Evolutionary conservation across 2,888 invertebrate genomes (phyloP), one percentile per base, ranked within the genome.

Genomic region (Aromia moschata): DNA sequence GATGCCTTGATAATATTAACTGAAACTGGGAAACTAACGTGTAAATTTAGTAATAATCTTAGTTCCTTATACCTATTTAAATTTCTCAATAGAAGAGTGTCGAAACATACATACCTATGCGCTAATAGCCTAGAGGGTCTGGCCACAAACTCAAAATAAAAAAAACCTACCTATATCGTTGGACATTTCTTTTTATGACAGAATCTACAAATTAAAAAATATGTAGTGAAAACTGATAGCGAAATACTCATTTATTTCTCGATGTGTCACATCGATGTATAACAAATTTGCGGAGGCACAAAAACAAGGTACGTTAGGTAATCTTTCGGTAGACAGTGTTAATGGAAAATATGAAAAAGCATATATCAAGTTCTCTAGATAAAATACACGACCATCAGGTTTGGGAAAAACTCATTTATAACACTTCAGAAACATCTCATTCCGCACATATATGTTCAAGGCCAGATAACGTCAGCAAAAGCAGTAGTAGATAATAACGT

Each of bases 351-450:
- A 31, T 30, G 51, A 40, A 31, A 40, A 46, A 46, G 40, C 20
- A 51, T 51, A 38, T 51, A 51, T 51, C 51, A 51, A 38, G 37
- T 51, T 51, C 40, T 38, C 12, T 1, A 51, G 51, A 51, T 51
- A 51, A 51, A 38, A 51, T 25, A 40, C 20, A 41, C 30, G 38
- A 41, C 51, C 16, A 47, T 47, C 47, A 47, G 47, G 36, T 37
- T 47, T 36, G 47, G 51, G 40, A 30, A 51, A 51, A 51, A 40
- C 51, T 20, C 51, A 51, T 51, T 51, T 51, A 51, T 51, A 51
- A 51, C 38, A 51, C 40, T 51, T 51, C 51, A 30, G 41, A 31
- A 51, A 11, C 47, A 18, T 47, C 47, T 47, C 37, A 47, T 33
- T 47, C 37, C 47, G 20, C 47, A 33, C 17, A 47, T 31, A 33